Conservation (phyloP, 2,888 invertebrate genomes). For the Tetragonula carbonaria region DNA sequence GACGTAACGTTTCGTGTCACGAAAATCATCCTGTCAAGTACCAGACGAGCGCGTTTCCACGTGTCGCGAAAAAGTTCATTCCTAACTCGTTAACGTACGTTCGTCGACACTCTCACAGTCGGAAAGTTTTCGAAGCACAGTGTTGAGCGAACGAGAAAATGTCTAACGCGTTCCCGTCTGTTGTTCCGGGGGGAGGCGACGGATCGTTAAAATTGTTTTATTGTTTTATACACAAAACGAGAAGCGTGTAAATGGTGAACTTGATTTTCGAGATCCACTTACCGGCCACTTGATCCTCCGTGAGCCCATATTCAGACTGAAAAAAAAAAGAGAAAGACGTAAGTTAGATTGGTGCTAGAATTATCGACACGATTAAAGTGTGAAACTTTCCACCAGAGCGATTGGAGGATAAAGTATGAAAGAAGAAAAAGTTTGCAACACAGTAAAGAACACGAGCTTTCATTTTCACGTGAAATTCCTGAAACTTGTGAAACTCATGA, state of each 20-base stretch:
- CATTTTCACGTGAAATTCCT: too few species aligned
- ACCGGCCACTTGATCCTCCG: slow-evolving; percentile 95
- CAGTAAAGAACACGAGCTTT: too few species aligned
- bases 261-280: slow-evolving; percentile 72
- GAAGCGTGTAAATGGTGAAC: not conserved
- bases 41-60: not conserved
- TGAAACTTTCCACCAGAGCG: too few species aligned
- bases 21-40: slow-evolving; percentile 19
- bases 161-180: not conserved
- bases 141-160: not conserved
- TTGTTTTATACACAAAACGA: not conserved
- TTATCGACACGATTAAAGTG: too few species aligned
- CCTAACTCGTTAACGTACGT: slow-evolving; percentile 16
- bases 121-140: not conserved
- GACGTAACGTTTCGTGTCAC: slow-evolving; percentile 17
- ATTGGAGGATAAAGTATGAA: too few species aligned
- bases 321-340: slow-evolving; percentile 80
- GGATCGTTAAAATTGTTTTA: not conserved
- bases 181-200: not conserved
- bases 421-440: too few species aligned
- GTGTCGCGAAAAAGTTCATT: slow-evolving; percentile 8
- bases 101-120: slow-evolving; percentile 2
- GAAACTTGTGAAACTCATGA: too few species aligned
- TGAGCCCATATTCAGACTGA: slow-evolving; percentile 94
- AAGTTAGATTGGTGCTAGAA: slow-evolving; percentile 1